Conservation (phyloP, 2,797 vertebrate genomes). For the Limnodromus scolopaceus region DNA sequence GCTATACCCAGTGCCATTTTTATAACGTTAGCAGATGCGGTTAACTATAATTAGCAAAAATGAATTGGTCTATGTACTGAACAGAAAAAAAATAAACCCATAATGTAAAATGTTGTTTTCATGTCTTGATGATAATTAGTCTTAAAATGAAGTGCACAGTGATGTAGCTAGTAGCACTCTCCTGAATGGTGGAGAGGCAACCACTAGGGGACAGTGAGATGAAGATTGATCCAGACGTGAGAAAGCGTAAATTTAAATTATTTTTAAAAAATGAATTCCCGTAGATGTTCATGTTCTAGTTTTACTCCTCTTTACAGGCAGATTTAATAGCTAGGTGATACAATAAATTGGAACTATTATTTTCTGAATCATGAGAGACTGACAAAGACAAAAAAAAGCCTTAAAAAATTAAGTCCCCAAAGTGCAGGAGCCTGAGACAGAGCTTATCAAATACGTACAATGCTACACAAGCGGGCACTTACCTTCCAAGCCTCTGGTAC, state of each 20-base stretch:
- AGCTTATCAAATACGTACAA: background rate
- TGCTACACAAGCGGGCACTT: fast-evolving
- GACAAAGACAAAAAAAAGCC: background rate
- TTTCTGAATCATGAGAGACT: background rate
- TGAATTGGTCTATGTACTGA: background rate
- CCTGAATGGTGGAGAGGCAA: background rate
- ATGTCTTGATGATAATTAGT: background rate
- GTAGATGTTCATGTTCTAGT: background rate
- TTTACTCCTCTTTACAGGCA: background rate
- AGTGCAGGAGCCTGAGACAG: background rate
- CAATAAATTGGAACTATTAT: background rate
- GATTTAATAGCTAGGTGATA: background rate
- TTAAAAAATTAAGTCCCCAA: background rate
- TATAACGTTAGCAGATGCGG: background rate
- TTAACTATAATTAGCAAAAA: background rate
- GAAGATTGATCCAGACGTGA: background rate
- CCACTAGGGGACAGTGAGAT: background rate
- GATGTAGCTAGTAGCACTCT: background rate
- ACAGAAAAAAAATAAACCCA: background rate
- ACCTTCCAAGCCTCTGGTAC: background rate
- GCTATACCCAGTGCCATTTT: background rate
- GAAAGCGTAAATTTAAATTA: background rate
- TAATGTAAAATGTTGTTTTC: background rate
- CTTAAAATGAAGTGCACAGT: background rate
- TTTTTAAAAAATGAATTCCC: background rate